These are phyloP conservation scores for Temnothorax unifasciatus DNA, from an alignment of 2,888 invertebrate genomes.

Conservation along the genomic window DNA sequence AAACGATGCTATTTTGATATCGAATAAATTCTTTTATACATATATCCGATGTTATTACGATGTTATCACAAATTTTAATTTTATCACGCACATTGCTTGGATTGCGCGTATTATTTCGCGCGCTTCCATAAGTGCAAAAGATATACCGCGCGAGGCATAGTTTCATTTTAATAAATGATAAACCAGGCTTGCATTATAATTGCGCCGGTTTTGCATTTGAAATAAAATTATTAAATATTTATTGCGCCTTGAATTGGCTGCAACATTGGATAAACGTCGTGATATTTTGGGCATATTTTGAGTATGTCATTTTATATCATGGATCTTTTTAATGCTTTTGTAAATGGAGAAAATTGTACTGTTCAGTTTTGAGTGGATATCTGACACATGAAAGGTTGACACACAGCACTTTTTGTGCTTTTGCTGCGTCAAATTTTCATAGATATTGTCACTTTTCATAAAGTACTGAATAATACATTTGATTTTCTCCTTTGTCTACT, in stretches of 20 bases:
- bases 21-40: neutral
- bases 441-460: constrained; percentile 9
- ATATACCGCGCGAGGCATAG: neutral
- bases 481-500: neutral
- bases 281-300: neutral
- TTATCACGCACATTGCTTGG: neutral
- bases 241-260: constrained; percentile 18
- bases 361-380: constrained; percentile 9
- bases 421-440: constrained; percentile 17
- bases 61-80: neutral
- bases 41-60: neutral
- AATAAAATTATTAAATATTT: neutral
- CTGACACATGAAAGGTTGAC: constrained; percentile 15
- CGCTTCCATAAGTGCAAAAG: neutral
- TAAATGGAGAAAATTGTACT: constrained; percentile 16
- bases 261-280: neutral
- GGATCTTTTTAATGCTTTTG: neutral
- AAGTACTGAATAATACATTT: constrained; percentile 24
- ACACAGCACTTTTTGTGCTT: constrained; percentile 17
- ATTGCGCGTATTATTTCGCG: constrained; percentile 24
- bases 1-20: constrained; percentile 15
- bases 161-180: neutral
- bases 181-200: constrained; percentile 40
- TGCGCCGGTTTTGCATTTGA: constrained; percentile 25
- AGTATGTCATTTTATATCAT: neutral